Evolutionary conservation across 1,140 invertebrate genomes (phyloP).

Genomic region (Panagrolaimus sp.): DNA sequence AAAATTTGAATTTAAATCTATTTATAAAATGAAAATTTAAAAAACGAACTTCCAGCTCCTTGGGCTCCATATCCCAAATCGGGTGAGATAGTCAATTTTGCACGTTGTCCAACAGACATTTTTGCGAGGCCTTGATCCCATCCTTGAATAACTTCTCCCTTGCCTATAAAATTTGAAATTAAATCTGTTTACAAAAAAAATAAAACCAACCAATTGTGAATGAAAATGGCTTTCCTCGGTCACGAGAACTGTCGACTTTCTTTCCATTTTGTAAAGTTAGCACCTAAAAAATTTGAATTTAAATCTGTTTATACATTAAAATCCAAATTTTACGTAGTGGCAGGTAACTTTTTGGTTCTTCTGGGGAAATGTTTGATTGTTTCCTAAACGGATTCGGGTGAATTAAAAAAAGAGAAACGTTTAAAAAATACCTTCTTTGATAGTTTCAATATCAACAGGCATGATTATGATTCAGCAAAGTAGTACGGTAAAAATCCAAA

Average conservation of each 20-base stretch:
- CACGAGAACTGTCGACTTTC: slow-evolving; percentile 86
- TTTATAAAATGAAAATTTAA: slow-evolving; percentile 64
- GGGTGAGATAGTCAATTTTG: slow-evolving; percentile 79
- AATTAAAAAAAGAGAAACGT: slow-evolving; percentile 21
- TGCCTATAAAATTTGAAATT: slow-evolving; percentile 75
- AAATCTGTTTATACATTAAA: too few species aligned
- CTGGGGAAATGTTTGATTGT: slow-evolving; percentile 71
- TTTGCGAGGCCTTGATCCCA: slow-evolving; percentile 91
- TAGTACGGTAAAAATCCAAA: slow-evolving; percentile 3
- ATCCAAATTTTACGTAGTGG: slow-evolving; percentile 73
- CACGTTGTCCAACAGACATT: slow-evolving; percentile 84
- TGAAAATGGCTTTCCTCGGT: slow-evolving; percentile 84
- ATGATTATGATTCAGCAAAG: slow-evolving; percentile 22
- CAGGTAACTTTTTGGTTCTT: slow-evolving; percentile 88
- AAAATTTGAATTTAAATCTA: slow-evolving; percentile 63
- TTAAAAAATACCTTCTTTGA: slow-evolving; percentile 3
- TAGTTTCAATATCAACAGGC: slow-evolving; percentile 25
- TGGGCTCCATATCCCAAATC: slow-evolving; percentile 81
- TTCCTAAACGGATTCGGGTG: neutral
- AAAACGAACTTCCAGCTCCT: slow-evolving; percentile 75
- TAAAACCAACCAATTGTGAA: slow-evolving; percentile 87
- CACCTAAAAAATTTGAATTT: slow-evolving; percentile 45
- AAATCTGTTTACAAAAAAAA: slow-evolving; percentile 83
- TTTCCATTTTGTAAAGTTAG: slow-evolving; percentile 74
- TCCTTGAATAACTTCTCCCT: slow-evolving; percentile 83